phyloP scores from a whole-genome alignment of 2,113 vertebrate species.

The Daubentonia madagascariensis region DNA sequence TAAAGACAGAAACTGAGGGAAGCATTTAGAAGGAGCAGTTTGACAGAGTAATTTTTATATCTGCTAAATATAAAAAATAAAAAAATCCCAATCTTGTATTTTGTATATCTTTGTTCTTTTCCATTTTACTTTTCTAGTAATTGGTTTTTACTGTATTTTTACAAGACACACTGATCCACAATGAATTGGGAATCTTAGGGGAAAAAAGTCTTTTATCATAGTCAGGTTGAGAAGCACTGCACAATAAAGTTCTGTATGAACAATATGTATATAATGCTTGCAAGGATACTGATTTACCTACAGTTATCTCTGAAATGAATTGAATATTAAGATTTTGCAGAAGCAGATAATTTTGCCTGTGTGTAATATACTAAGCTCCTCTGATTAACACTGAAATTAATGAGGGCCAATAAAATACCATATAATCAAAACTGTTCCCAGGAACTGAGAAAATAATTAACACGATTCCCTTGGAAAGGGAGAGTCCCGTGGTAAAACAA shows the following conservation, averaged over 20 bases:
- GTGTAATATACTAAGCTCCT: constrained; percentile 48
- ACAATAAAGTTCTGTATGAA: not conserved
- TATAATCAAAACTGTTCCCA: constrained; percentile 54
- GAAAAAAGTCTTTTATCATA: not conserved
- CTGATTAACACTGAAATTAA: constrained; percentile 71
- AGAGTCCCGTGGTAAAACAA: not conserved
- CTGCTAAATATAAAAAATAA: not conserved
- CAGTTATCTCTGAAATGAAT: constrained; percentile 33
- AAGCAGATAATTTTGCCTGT: constrained; percentile 53
- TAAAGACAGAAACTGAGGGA: not conserved
- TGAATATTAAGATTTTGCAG: constrained; percentile 59
- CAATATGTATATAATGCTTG: not conserved
- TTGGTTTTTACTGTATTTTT: not conserved
- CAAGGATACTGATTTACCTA: not conserved
- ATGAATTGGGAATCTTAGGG: not conserved
- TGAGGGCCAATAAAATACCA: constrained; percentile 39
- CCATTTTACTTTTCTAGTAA: not conserved
- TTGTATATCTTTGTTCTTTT: not conserved
- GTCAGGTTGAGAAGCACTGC: not conserved
- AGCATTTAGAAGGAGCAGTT: not conserved
- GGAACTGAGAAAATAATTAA: constrained; percentile 52
- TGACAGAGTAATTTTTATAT: not conserved
- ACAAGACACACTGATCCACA: not conserved
- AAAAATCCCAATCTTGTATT: not conserved
- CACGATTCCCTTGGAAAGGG: not conserved